Percentiles rank a stretch among this genome's conserved stretches.
These are phyloP conservation scores for Tapirus indicus DNA, from an alignment of 2,797 vertebrate species.

Conservation along the genomic window DNA sequence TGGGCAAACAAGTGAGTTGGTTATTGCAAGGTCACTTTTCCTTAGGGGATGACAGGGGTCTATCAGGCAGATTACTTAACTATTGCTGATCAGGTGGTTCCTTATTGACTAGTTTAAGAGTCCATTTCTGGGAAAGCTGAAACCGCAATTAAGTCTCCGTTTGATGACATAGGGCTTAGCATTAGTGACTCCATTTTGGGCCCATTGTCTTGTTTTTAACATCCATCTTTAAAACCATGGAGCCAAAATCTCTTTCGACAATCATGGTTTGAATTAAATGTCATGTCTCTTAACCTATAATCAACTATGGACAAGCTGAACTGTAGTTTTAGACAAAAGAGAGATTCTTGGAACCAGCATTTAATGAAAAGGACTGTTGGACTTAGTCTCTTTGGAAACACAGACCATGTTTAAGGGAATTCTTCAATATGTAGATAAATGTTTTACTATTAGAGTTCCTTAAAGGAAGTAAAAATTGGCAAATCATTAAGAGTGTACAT, in stretches of 20 bases:
- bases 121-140: background rate
- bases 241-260: background rate
- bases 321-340: background rate
- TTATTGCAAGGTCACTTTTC: background rate
- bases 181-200: background rate
- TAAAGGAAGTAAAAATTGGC: conserved; percentile 39
- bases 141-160: background rate
- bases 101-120: background rate
- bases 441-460: conserved; percentile 8
- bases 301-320: background rate
- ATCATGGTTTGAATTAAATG: conserved; percentile 3
- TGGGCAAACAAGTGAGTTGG: background rate
- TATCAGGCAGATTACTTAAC: background rate
- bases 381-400: background rate
- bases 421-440: conserved; percentile 48
- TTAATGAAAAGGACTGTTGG: background rate
- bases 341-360: background rate
- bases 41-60: background rate
- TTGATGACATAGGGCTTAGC: background rate
- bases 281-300: background rate
- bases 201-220: background rate
- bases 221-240: conserved; percentile 20
- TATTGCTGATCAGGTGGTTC: background rate
- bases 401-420: background rate
- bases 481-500: background rate